Evolutionary conservation across 2,797 vertebrate genomes (phyloP).

Genomic region (Molossus molossus): DNA sequence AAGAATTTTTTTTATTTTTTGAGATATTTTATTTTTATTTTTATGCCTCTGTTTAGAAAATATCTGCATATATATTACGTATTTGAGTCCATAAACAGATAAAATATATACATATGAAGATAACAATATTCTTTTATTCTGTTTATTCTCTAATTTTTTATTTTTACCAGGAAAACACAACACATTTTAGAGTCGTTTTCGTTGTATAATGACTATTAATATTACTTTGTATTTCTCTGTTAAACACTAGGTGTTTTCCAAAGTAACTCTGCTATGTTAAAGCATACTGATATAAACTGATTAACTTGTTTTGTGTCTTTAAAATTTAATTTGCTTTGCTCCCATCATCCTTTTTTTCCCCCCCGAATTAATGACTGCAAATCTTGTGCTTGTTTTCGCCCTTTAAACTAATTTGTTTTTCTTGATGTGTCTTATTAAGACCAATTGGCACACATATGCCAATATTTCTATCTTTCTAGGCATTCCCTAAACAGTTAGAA

Average conservation of each 20-base stretch:
- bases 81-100: slow-evolving; percentile 37
- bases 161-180: slow-evolving; percentile 40
- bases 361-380: slow-evolving; percentile 51
- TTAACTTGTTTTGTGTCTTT: slow-evolving; percentile 47
- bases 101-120: slow-evolving; percentile 32
- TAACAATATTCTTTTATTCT: slow-evolving; percentile 1
- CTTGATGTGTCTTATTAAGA: slow-evolving; percentile 33
- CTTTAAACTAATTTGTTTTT: slow-evolving; percentile 66
- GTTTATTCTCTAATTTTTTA: slow-evolving; percentile 37
- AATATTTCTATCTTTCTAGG: slow-evolving; percentile 60
- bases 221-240: slow-evolving; percentile 13
- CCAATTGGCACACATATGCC: not conserved
- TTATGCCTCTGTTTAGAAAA: slow-evolving; percentile 56
- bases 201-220: slow-evolving; percentile 16
- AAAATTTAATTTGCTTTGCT: slow-evolving; percentile 49
- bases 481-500: slow-evolving; percentile 43
- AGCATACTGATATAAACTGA: slow-evolving; percentile 10
- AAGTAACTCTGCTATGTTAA: slow-evolving; percentile 47
- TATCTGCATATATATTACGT: not conserved
- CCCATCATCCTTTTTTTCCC: slow-evolving; percentile 10
- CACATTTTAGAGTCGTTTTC: slow-evolving; percentile 13
- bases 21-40: not conserved
- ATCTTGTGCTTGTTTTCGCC: not conserved
- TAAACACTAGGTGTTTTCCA: slow-evolving; percentile 50
- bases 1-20: not conserved